Conservation (phyloP, 2,888 invertebrate species). For the Dryobota labecula region DNA sequence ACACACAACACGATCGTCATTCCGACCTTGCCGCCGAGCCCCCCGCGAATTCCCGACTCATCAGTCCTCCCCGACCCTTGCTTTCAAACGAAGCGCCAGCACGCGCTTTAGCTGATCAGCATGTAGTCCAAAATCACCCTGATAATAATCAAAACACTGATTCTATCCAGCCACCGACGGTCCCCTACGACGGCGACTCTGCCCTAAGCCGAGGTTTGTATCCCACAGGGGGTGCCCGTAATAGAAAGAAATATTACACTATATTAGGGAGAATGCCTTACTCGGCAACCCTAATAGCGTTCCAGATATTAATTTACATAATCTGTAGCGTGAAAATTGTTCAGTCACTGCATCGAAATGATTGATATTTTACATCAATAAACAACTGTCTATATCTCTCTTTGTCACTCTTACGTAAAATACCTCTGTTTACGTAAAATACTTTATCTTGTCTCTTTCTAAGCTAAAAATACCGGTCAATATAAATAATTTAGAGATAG, state of each 20-base stretch:
- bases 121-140: no score
- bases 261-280: not conserved
- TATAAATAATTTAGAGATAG: constrained; percentile 37
- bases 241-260: not conserved
- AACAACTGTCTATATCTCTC: constrained; percentile 18
- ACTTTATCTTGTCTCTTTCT: constrained; percentile 8
- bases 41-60: no score
- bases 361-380: constrained; percentile 23
- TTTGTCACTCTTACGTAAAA: constrained; percentile 13
- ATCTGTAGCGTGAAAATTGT: constrained; percentile 32
- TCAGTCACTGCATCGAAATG: not conserved
- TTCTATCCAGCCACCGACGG: no score
- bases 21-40: no score
- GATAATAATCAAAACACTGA: no score
- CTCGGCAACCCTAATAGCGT: constrained; percentile 45
- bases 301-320: constrained; percentile 23
- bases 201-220: no score
- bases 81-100: no score
- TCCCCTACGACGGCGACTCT: no score
- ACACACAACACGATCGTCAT: no score
- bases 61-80: no score
- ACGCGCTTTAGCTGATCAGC: no score
- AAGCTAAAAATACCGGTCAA: constrained; percentile 49
- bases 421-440: not conserved
- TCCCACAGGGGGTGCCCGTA: no score